phyloP scores from a whole-genome alignment of 2,888 invertebrate species.

The Megamerina dolium region DNA sequence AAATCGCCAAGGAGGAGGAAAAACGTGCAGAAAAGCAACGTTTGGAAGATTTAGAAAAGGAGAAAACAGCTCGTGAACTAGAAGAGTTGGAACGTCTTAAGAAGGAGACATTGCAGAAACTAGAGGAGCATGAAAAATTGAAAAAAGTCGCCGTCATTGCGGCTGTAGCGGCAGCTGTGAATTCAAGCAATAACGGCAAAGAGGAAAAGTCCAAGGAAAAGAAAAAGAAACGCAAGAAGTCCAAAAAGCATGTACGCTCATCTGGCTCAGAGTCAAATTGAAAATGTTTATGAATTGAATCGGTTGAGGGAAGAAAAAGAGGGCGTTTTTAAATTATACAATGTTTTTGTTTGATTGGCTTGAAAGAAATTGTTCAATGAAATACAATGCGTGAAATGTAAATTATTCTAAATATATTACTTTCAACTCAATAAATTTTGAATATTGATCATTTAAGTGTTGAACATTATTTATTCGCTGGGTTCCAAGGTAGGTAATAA shows the following conservation, averaged over 20 bases:
- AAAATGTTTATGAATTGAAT: no score
- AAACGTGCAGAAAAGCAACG: conserved; percentile 52
- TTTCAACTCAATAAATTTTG: conserved; percentile 4
- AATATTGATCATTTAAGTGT: not conserved
- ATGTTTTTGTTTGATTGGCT: no score
- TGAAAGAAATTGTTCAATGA: no score
- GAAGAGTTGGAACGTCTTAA: conserved; percentile 46
- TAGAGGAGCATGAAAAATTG: conserved; percentile 41
- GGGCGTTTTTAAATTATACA: no score
- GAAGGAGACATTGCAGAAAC: conserved; percentile 43
- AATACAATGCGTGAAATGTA: conserved; percentile 1
- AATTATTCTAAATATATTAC: not conserved
- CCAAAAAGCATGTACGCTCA: conserved; percentile 45
- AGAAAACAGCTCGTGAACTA: conserved; percentile 41
- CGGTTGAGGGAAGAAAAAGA: not conserved
- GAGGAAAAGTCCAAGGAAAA: conserved; percentile 31
- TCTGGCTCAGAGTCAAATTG: conserved; percentile 35
- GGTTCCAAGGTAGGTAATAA: no score
- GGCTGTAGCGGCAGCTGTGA: conserved; percentile 25
- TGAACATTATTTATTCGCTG: no score
- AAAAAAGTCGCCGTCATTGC: conserved; percentile 28
- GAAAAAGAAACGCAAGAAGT: conserved; percentile 41
- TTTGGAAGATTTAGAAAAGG: conserved; percentile 43
- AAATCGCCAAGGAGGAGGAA: conserved; percentile 55
- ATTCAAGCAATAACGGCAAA: conserved; percentile 23